These are phyloP conservation scores for Hoplostethus atlanticus DNA, from an alignment of 2,797 vertebrate species.

Conservation along the genomic window DNA sequence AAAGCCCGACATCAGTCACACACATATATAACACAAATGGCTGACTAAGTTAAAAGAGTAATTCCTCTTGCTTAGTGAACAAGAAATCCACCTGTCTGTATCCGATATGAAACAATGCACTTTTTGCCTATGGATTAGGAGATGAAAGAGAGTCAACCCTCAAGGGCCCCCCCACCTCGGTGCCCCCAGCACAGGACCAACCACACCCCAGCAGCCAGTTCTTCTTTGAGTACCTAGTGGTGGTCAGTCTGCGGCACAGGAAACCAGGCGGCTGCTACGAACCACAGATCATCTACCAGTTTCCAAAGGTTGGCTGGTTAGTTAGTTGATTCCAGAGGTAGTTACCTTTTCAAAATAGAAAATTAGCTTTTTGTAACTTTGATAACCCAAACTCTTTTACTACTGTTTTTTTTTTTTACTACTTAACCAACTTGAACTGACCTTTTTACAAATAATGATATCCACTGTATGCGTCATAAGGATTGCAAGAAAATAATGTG, in stretches of 20 bases:
- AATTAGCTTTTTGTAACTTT: no score
- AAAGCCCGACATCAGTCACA: no score
- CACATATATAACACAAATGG: no score
- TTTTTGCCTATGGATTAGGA: slow-evolving; percentile 19
- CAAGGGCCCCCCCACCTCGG: background rate
- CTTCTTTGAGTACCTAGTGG: slow-evolving; percentile 90
- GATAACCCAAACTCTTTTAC: no score
- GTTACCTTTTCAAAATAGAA: background rate
- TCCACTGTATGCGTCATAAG: no score
- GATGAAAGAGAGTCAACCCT: slow-evolving; percentile 12
- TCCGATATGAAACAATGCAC: background rate
- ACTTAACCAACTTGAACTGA: no score
- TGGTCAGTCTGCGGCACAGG: slow-evolving; percentile 85
- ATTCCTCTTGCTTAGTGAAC: no score
- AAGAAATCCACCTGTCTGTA: no score
- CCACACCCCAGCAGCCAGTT: slow-evolving; percentile 74
- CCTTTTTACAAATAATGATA: no score
- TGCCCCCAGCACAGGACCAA: slow-evolving; percentile 10
- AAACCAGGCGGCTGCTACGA: slow-evolving; percentile 74
- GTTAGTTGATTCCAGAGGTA: slow-evolving; percentile 15
- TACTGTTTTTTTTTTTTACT: no score
- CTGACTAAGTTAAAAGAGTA: no score
- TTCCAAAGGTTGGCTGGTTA: slow-evolving; percentile 85
- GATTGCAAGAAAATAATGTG: background rate
- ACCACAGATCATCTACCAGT: slow-evolving; percentile 88